Percentiles rank a stretch among this genome's conserved stretches.
These are phyloP conservation scores for Trissoscelio sp. DNA, from an alignment of 2,888 invertebrate genomes.

Conservation along the genomic window DNA sequence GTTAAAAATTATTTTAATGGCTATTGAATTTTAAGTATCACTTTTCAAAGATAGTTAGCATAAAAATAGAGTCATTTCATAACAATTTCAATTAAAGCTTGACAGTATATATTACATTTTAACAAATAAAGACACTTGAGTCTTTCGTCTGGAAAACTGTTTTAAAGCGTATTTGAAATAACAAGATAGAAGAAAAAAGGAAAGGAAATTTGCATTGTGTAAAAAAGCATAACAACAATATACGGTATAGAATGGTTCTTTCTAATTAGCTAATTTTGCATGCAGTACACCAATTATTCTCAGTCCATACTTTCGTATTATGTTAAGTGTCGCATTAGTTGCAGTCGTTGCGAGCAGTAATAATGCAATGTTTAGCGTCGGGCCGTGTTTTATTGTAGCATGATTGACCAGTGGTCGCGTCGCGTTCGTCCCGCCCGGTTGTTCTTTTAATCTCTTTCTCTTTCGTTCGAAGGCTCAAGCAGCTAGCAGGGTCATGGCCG, in stretches of 20 bases:
- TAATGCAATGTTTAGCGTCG: constrained; percentile 40
- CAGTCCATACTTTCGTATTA: constrained; percentile 24
- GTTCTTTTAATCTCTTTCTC: constrained; percentile 67
- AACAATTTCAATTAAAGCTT: too few relatives aligned
- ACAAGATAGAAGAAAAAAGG: not conserved
- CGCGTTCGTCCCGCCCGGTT: constrained; percentile 58
- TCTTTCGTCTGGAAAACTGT: too few relatives aligned
- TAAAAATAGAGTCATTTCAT: too few relatives aligned
- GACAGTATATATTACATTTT: too few relatives aligned
- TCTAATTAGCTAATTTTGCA: constrained; percentile 31
- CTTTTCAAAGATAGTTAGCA: too few relatives aligned
- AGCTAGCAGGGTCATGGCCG: constrained; percentile 82
- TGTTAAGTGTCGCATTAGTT: constrained; percentile 41
- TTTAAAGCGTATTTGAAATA: too few relatives aligned
- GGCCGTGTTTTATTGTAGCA: constrained; percentile 73
- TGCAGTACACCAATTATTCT: constrained; percentile 24
- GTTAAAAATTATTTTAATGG: not conserved
- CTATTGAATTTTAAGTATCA: too few relatives aligned
- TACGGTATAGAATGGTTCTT: not conserved
- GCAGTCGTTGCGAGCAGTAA: constrained; percentile 44
- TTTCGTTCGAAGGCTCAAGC: constrained; percentile 73
- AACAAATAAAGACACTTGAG: too few relatives aligned
- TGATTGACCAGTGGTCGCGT: constrained; percentile 74
- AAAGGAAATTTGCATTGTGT: too few relatives aligned
- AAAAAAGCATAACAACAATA: too few relatives aligned